A percentile compares a stretch with the other conserved stretches of the same genome.
Conservation (phyloP, 2,113 vertebrate genomes). For the Chaenogobius annularis region DNA sequence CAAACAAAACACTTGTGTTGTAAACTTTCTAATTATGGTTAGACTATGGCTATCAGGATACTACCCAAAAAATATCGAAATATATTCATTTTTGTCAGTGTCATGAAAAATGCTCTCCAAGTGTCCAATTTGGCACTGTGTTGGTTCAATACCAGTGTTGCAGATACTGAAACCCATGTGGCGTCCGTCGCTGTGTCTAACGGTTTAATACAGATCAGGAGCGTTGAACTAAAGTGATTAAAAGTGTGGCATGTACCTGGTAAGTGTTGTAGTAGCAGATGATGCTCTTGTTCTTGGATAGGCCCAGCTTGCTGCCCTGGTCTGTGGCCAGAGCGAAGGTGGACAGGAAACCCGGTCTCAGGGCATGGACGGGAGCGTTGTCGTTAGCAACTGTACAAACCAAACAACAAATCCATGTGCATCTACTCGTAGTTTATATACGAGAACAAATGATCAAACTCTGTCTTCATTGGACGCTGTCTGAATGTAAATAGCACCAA, state of each 20-base stretch:
- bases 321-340: constrained; percentile 97
- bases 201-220: neutral
- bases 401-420: neutral
- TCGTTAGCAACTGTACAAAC: constrained; percentile 89
- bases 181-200: neutral
- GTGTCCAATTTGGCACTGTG: neutral
- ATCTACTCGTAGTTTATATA: no score
- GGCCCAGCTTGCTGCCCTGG: constrained; percentile 96
- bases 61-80: no score
- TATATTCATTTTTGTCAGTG: no score
- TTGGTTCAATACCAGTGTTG: no score
- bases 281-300: constrained; percentile 98
- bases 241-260: constrained; percentile 79
- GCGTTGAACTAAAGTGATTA: no score
- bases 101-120: no score
- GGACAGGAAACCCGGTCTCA: constrained; percentile 92
- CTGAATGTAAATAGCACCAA: no score
- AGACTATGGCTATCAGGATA: no score
- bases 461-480: no score
- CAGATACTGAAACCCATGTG: neutral
- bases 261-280: constrained; percentile 98
- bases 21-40: no score
- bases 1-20: no score
- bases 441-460: no score
- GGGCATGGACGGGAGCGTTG: constrained; percentile 91